Evolutionary conservation across 2,888 invertebrate genomes (phyloP).

Genomic region (Miltochrista miniata): DNA sequence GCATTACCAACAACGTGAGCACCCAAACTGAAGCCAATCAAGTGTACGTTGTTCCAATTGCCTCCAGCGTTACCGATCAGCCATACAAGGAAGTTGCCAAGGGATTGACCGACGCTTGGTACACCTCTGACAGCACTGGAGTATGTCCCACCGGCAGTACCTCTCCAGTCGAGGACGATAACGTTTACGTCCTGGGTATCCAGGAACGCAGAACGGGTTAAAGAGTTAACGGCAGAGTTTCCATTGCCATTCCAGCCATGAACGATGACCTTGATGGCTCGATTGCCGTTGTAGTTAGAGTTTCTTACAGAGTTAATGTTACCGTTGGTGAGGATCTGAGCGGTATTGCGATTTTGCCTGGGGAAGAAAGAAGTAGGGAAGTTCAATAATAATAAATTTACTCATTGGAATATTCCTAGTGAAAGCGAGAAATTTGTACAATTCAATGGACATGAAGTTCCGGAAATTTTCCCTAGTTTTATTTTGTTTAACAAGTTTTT

Average conservation of each 20-base stretch:
- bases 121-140: conserved; percentile 43
- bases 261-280: conserved; percentile 41
- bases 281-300: conserved; percentile 48
- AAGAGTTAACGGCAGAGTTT: conserved; percentile 44
- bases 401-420: too few relatives aligned
- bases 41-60: conserved; percentile 65
- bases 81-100: conserved; percentile 62
- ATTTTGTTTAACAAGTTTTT: too few relatives aligned
- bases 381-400: too few relatives aligned
- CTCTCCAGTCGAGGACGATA: conserved; percentile 60
- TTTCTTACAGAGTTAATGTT: conserved; percentile 35
- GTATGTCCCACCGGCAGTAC: conserved; percentile 44
- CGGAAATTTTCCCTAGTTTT: too few relatives aligned
- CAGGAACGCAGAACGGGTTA: conserved; percentile 53
- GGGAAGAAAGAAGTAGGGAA: conserved; percentile 43
- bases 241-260: conserved; percentile 67
- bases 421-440: too few relatives aligned
- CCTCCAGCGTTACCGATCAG: conserved; percentile 54
- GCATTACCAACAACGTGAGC: too few relatives aligned
- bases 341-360: conserved; percentile 41
- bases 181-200: conserved; percentile 53
- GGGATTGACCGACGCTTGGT: conserved; percentile 48
- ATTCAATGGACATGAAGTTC: too few relatives aligned
- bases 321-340: conserved; percentile 41
- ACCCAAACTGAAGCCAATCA: too few relatives aligned